These are phyloP conservation scores for Troides oblongomaculatus DNA, from an alignment of 2,888 invertebrate genomes.

Conservation along the genomic window DNA sequence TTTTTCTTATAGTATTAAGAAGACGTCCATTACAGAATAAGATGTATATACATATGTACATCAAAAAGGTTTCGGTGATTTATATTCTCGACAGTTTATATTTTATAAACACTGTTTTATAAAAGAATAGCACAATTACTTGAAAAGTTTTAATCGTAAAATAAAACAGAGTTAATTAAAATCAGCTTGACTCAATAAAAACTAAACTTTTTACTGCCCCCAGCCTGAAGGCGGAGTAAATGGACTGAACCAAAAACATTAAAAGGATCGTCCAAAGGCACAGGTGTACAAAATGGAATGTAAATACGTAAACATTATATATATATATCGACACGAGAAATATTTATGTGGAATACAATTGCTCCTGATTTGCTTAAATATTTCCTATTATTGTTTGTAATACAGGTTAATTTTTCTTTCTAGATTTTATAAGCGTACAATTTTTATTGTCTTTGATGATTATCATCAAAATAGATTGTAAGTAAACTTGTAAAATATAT, in stretches of 20 bases:
- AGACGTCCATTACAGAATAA: too few species aligned
- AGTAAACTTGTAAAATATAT: too few species aligned
- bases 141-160: constrained; percentile 1
- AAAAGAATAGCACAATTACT: background rate
- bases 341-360: constrained; percentile 26
- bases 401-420: background rate
- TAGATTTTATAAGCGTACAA: too few species aligned
- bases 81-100: background rate
- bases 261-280: constrained; percentile 62
- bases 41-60: too few species aligned
- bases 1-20: too few species aligned
- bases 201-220: constrained; percentile 24
- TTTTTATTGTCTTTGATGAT: too few species aligned
- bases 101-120: background rate
- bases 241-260: constrained; percentile 65
- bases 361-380: background rate
- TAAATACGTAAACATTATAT: constrained; percentile 46
- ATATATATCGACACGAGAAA: constrained; percentile 44
- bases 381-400: background rate
- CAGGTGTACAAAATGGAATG: constrained; percentile 70
- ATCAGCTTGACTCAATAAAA: constrained; percentile 21
- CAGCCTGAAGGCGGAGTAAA: constrained; percentile 41
- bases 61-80: background rate
- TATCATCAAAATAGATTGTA: too few species aligned
- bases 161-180: constrained; percentile 20